phyloP scores from a whole-genome alignment of 2,888 invertebrate species.

The Actias luna region DNA sequence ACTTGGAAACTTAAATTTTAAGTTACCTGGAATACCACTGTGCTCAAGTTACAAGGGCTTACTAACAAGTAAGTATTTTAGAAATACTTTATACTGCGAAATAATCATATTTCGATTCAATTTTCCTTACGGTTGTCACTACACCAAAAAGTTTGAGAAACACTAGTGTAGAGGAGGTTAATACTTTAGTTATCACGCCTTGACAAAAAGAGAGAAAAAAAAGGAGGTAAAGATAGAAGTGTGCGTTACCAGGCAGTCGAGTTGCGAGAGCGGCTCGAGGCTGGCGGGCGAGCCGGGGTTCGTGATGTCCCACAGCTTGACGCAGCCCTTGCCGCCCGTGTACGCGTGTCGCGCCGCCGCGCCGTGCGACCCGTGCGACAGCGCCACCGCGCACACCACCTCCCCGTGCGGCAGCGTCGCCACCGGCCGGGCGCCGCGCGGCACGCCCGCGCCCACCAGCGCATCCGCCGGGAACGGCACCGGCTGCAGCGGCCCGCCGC shows the following conservation, averaged over 20 bases:
- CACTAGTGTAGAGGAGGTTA: too few species aligned
- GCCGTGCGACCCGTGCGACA: constrained; percentile 85
- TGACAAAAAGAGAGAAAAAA: too few species aligned
- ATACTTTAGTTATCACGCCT: too few species aligned
- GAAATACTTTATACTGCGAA: too few species aligned
- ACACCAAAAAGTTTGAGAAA: too few species aligned
- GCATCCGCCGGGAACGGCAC: constrained; percentile 98
- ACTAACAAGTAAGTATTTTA: too few species aligned
- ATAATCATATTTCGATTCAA: too few species aligned
- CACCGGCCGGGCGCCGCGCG: constrained; percentile 93
- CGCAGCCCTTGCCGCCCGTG: constrained; percentile 98
- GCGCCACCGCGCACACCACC: constrained; percentile 97
- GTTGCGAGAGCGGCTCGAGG: constrained; percentile 93
- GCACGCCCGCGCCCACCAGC: constrained; percentile 95
- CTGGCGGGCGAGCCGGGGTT: constrained; percentile 92
- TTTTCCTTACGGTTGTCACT: too few species aligned
- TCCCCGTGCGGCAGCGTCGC: constrained; percentile 97
- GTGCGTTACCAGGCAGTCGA: constrained; percentile 89
- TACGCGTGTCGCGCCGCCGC: constrained; percentile 93
- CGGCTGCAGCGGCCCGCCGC: constrained; percentile 93
- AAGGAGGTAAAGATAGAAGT: background rate
- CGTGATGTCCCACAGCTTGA: constrained; percentile 97
- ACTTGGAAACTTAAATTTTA: too few species aligned
- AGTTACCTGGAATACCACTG: too few species aligned
- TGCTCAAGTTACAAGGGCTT: too few species aligned